Base-by-base conservation (phyloP, 2,888 invertebrate species). In the Clanis bilineata region DNA sequence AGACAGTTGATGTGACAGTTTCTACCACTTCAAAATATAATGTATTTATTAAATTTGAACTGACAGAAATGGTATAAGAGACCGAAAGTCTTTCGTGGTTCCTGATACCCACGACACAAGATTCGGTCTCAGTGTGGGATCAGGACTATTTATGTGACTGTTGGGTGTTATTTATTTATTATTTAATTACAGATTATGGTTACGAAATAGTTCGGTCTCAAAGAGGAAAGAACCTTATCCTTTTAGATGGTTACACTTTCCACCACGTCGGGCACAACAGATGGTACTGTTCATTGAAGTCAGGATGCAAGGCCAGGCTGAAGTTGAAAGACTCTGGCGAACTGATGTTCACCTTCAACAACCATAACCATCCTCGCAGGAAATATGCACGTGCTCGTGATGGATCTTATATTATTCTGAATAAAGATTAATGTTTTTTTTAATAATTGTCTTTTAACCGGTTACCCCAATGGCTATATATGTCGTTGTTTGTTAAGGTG, bases 221-320 rank as follows among this genome's bases (percentile, higher is more conserved):
- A 61, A 64, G 71, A 56, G 83, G 82, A 0, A 77, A 63, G 57
- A 61, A 69, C n/a, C 68, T 82, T 0, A 70, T 83, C 0, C 62
- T 81, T 0, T 45, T 77, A 7, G 70, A 71, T 1, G 79, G 77
- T 1, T 80, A 74, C 44, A 82, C 83, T 0, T 84, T 74, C 43
- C 63, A 68, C 0, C 22, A 56, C 38, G 22, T 28, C 12, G 43
- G 22, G 15, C 18, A 25, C 5, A 58, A 10, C 18, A 23, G 36
- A 23, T 61, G 60, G 60, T 36, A 43, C n/a, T 58, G 57, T 57
- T 61, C 36, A 38, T 6, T 41, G 0, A 56, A 57, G 15, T 39
- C 55, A 9, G 61, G 28, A 9, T 73, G 79, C 22, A 72, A 68
- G 44, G 75, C 73, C 0, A 74, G 59, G 25, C 44, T 79, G 0